Evolutionary conservation across 2,888 invertebrate species (phyloP).

Genomic region (Tetanocera ferruginea): DNA sequence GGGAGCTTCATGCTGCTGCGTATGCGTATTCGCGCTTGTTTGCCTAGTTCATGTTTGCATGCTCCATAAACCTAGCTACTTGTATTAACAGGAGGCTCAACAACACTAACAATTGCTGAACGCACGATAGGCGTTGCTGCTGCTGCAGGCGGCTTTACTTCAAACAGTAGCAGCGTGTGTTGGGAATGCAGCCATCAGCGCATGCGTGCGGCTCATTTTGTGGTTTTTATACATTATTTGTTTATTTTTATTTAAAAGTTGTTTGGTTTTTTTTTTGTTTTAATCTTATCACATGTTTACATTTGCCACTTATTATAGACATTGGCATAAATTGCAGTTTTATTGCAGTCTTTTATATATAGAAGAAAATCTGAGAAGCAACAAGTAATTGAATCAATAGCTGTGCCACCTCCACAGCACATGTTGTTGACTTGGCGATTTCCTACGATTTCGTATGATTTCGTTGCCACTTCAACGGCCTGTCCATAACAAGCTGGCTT

Average conservation of each 20-base stretch:
- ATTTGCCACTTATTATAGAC: slow-evolving; percentile 1
- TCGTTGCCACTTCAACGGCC: neutral
- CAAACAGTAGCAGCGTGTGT: slow-evolving; percentile 23
- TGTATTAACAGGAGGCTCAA: too few species aligned
- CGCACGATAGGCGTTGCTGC: too few species aligned
- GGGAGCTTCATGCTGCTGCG: neutral
- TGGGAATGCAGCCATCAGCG: neutral
- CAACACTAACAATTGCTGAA: too few species aligned
- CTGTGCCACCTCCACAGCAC: neutral
- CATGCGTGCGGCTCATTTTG: slow-evolving; percentile 20
- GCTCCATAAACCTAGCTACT: slow-evolving; percentile 6
- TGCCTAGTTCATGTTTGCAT: neutral
- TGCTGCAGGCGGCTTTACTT: slow-evolving; percentile 11
- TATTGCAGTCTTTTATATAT: neutral
- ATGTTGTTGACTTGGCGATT: neutral
- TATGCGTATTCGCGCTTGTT: neutral
- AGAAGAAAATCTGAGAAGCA: neutral
- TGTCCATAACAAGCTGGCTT: neutral
- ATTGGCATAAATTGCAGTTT: neutral
- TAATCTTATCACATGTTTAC: neutral
- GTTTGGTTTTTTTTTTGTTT: neutral
- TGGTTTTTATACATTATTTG: neutral
- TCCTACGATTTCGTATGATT: too few species aligned
- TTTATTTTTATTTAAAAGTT: neutral
- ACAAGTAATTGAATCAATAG: neutral